Conservation (phyloP, 2,888 invertebrate species). For the Tuta absoluta region DNA sequence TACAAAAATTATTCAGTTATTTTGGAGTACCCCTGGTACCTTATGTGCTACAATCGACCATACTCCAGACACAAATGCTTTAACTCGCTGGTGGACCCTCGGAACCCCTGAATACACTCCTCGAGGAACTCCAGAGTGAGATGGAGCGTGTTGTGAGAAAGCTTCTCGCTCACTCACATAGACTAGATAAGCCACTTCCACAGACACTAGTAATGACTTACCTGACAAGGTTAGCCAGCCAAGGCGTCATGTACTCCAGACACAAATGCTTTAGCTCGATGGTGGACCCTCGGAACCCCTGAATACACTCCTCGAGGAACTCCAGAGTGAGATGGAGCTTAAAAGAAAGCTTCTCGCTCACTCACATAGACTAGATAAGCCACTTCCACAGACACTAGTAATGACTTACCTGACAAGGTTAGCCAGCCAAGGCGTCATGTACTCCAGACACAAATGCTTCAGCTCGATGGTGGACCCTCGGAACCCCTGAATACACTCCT, state of each 20-base stretch:
- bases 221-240: slow-evolving; percentile 97
- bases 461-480: slow-evolving; percentile 96
- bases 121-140: no score
- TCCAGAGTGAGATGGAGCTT: neutral
- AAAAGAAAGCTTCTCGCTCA: no score
- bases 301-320: neutral
- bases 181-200: no score
- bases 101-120: slow-evolving; percentile 92
- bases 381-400: no score
- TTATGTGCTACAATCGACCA: no score
- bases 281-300: neutral
- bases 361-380: no score
- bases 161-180: no score
- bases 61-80: slow-evolving; percentile 98
- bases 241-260: slow-evolving; percentile 99
- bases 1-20: no score
- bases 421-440: slow-evolving; percentile 99
- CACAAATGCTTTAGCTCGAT: slow-evolving; percentile 99
- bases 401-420: slow-evolving; percentile 89
- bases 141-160: no score
- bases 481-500: slow-evolving; percentile 91
- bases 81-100: slow-evolving; percentile 96
- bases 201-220: slow-evolving; percentile 63
- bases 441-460: slow-evolving; percentile 98
- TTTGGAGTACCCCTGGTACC: no score